Percentiles rank a stretch among this genome's conserved stretches.
These are phyloP conservation scores for Meliscaeva auricollis DNA, from an alignment of 2,888 invertebrate genomes.

Conservation along the genomic window DNA sequence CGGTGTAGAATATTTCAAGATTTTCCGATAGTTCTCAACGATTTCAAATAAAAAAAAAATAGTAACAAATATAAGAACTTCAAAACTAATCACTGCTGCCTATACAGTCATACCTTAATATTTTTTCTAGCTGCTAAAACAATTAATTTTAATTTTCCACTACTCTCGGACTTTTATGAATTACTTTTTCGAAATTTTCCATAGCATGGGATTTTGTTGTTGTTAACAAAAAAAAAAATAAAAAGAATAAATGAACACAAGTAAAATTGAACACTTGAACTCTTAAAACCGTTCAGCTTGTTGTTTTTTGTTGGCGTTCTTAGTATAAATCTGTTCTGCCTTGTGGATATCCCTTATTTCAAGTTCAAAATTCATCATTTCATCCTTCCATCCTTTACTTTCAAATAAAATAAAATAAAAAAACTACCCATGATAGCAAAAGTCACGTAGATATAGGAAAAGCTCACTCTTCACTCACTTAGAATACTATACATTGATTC, in stretches of 20 bases:
- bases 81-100: no score
- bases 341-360: constrained; percentile 32
- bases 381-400: not conserved
- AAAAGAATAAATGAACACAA: not conserved
- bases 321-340: no score
- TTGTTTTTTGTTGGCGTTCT: no score
- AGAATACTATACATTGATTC: constrained; percentile 41
- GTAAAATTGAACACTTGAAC: constrained; percentile 8
- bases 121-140: not conserved
- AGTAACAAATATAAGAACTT: no score
- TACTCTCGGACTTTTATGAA: constrained; percentile 17
- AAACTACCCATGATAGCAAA: constrained; percentile 25
- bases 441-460: constrained; percentile 53
- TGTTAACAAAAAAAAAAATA: constrained; percentile 8
- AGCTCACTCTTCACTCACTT: constrained; percentile 45
- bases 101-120: not conserved
- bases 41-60: no score
- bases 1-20: no score
- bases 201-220: not conserved
- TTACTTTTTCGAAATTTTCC: constrained; percentile 27
- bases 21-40: no score
- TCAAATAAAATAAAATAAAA: constrained; percentile 1
- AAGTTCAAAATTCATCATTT: constrained; percentile 58
- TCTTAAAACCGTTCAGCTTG: constrained; percentile 7
- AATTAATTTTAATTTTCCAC: constrained; percentile 42